These are phyloP conservation scores for Ophion slaviceki DNA, from an alignment of 2,888 invertebrate genomes.

Conservation along the genomic window DNA sequence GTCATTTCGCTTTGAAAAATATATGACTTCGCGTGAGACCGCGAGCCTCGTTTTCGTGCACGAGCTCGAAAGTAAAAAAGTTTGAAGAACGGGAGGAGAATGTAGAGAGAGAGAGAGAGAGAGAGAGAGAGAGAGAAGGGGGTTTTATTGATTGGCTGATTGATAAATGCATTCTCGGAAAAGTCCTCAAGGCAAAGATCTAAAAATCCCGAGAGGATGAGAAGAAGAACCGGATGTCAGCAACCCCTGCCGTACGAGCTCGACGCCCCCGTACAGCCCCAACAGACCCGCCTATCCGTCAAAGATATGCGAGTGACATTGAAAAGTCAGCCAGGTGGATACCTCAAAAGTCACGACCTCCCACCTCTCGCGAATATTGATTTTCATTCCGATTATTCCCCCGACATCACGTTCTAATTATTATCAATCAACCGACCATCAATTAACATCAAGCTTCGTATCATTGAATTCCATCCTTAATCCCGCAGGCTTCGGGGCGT, in stretches of 20 bases:
- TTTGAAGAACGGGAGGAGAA: slow-evolving; percentile 1
- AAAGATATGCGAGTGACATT: slow-evolving; percentile 5
- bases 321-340: background rate
- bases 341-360: slow-evolving; percentile 11
- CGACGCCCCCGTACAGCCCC: background rate
- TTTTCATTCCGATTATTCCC: slow-evolving; percentile 1
- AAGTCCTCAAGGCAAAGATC: too few species aligned
- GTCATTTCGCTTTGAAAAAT: slow-evolving; percentile 44
- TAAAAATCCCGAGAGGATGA: too few species aligned
- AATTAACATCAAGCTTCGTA: slow-evolving; percentile 4
- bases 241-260: slow-evolving; percentile 19
- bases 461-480: slow-evolving; percentile 25
- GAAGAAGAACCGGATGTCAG: slow-evolving; percentile 24
- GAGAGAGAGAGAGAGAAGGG: background rate
- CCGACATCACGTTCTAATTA: background rate
- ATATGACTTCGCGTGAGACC: slow-evolving; percentile 32
- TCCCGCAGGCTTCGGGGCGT: slow-evolving; percentile 32
- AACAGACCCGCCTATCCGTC: background rate
- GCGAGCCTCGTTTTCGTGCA: slow-evolving; percentile 19
- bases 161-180: too few species aligned
- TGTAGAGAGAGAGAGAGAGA: background rate
- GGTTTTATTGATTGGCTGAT: background rate
- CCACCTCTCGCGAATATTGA: background rate
- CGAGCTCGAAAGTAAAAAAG: slow-evolving; percentile 8
- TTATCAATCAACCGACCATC: background rate